A percentile compares a stretch with the other conserved stretches of the same genome.
phyloP scores from a whole-genome alignment of 2,797 vertebrate genomes.

The Naso thynnoides region DNA sequence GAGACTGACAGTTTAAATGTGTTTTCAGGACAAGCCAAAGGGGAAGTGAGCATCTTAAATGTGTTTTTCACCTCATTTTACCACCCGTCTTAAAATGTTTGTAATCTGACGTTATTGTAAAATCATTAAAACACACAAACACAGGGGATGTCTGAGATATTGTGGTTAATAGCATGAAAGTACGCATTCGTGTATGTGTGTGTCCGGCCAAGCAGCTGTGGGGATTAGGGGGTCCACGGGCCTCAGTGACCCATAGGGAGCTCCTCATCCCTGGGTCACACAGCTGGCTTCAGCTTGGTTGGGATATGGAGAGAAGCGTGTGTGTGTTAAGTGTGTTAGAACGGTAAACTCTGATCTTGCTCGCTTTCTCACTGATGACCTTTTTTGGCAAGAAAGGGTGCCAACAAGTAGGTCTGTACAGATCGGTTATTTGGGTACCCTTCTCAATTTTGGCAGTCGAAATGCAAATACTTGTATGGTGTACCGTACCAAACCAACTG shows the following conservation, averaged over 20 bases:
- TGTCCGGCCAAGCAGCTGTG: slow-evolving; percentile 56
- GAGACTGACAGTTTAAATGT: not conserved
- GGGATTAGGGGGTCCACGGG: slow-evolving; percentile 59
- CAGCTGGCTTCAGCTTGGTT: slow-evolving; percentile 68
- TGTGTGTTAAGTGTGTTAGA: no score
- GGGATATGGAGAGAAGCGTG: slow-evolving; percentile 6
- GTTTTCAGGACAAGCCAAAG: not conserved
- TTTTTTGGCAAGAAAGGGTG: no score
- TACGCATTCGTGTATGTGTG: slow-evolving; percentile 33
- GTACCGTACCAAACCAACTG: no score
- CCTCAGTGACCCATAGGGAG: slow-evolving; percentile 63
- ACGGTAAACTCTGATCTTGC: no score
- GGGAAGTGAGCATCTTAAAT: not conserved
- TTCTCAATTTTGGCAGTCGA: no score
- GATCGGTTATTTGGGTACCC: no score
- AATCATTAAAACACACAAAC: not conserved
- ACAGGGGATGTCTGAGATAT: not conserved
- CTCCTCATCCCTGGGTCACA: slow-evolving; percentile 62
- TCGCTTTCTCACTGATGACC: no score
- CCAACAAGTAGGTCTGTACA: no score
- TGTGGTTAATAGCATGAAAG: slow-evolving; percentile 3
- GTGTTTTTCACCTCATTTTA: not conserved
- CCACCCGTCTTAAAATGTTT: not conserved
- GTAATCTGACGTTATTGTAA: not conserved
- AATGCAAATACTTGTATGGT: no score